Evolutionary conservation across 2,797 vertebrate genomes (phyloP).

Genomic region (Ctenopoma multispine): DNA sequence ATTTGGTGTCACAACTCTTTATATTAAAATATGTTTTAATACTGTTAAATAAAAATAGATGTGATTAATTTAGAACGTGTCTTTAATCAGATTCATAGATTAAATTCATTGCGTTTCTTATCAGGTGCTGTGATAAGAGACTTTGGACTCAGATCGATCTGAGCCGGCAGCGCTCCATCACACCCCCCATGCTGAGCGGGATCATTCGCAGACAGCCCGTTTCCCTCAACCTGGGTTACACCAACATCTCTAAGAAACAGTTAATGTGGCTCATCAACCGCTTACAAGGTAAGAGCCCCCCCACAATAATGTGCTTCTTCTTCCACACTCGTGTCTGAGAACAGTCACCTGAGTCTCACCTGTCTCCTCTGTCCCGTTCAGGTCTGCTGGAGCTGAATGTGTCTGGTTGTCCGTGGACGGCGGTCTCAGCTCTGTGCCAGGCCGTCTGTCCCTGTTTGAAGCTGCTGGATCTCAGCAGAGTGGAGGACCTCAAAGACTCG

Average conservation of each 20-base stretch:
- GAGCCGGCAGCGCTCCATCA: slow-evolving; percentile 91
- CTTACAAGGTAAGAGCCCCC: slow-evolving; percentile 82
- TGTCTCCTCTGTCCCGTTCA: slow-evolving; percentile 52
- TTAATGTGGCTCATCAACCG: slow-evolving; percentile 95
- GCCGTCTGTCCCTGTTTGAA: slow-evolving; percentile 89
- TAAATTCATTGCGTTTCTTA: not conserved
- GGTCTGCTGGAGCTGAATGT: slow-evolving; percentile 91
- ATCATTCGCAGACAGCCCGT: slow-evolving; percentile 92
- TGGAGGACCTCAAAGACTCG: slow-evolving; percentile 92
- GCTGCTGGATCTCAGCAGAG: slow-evolving; percentile 90
- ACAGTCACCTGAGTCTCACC: not conserved
- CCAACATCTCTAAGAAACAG: slow-evolving; percentile 96
- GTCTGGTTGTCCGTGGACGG: slow-evolving; percentile 90
- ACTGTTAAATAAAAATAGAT: too few relatives aligned
- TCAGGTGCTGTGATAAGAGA: slow-evolving; percentile 92
- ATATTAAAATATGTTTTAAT: too few relatives aligned
- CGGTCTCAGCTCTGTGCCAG: slow-evolving; percentile 91
- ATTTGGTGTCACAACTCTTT: too few relatives aligned
- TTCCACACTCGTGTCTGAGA: too few relatives aligned
- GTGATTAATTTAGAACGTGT: too few relatives aligned
- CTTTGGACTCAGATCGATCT: slow-evolving; percentile 93
- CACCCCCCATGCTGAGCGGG: slow-evolving; percentile 93
- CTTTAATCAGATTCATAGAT: too few relatives aligned
- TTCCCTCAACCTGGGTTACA: slow-evolving; percentile 91
- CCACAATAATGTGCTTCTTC: too few relatives aligned